A percentile compares a stretch with the other conserved stretches of the same genome.
Conservation (phyloP, 53 echinoderm and acorn worm species). For the Mesocentrotus franciscanus region DNA sequence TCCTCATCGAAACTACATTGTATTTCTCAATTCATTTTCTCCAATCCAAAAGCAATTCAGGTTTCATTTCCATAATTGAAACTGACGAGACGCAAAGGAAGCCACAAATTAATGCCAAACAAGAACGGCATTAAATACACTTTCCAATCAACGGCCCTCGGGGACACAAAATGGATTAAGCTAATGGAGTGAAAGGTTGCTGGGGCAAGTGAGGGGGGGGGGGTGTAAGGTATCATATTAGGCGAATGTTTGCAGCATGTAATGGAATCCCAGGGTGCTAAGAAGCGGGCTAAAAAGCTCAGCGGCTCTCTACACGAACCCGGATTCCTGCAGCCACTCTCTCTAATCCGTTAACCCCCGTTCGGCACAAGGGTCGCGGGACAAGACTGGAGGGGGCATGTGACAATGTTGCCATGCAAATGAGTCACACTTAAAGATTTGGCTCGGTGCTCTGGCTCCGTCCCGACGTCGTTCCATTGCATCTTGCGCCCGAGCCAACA, state of each 20-base stretch:
- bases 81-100: conserved; percentile 31
- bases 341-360: neutral
- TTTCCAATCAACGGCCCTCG: conserved; percentile 40
- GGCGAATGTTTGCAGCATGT: conserved; percentile 37
- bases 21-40: neutral
- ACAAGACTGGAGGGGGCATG: conserved; percentile 39
- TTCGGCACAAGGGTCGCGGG: neutral
- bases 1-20: neutral
- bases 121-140: conserved; percentile 48
- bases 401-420: conserved; percentile 62
- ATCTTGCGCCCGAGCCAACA: conserved; percentile 50
- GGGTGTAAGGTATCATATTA: neutral
- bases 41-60: neutral
- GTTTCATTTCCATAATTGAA: conserved; percentile 46
- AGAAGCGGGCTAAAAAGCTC: conserved; percentile 30
- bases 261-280: conserved; percentile 50
- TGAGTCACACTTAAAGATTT: conserved; percentile 54
- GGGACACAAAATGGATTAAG: conserved; percentile 47
- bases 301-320: neutral
- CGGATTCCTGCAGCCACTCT: conserved; percentile 34
- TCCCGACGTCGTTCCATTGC: conserved; percentile 19
- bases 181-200: conserved; percentile 52
- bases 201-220: neutral
- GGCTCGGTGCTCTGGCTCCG: conserved; percentile 17
- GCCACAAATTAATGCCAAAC: conserved; percentile 37